phyloP scores from a whole-genome alignment of 2,797 vertebrate species.

The Dendrocincla tyrannina region DNA sequence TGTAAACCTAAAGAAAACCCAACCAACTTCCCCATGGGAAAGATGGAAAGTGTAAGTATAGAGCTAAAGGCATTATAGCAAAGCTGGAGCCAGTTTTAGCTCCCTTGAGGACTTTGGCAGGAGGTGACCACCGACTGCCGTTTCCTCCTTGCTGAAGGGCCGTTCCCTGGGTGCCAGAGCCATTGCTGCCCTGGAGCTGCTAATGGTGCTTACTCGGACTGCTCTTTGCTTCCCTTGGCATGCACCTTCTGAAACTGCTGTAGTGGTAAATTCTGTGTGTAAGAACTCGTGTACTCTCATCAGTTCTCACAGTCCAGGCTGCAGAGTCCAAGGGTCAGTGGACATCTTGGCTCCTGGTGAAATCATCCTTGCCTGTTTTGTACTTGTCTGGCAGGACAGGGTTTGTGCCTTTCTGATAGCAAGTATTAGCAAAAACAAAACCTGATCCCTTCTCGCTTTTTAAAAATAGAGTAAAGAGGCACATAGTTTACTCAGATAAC shows the following conservation, averaged over 20 bases:
- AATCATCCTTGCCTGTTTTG: neutral
- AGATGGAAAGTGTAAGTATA: neutral
- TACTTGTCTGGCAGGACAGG: neutral
- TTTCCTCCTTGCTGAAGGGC: neutral
- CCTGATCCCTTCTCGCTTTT: conserved; percentile 39
- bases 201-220: neutral
- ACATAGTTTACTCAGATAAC: conserved; percentile 5
- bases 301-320: neutral
- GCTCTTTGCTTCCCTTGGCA: neutral
- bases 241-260: neutral
- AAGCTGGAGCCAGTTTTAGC: neutral
- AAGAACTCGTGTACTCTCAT: neutral
- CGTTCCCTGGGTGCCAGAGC: rapidly evolving
- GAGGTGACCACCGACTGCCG: neutral
- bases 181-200: neutral
- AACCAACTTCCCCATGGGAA: neutral
- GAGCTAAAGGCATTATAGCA: neutral
- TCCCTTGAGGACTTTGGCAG: neutral
- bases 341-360: neutral
- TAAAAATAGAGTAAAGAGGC: conserved; percentile 30
- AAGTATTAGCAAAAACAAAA: conserved; percentile 13
- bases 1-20: neutral
- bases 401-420: neutral
- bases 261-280: neutral
- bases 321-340: neutral